Conservation (phyloP, 2,797 vertebrate species). For the Myotis findleyi region DNA sequence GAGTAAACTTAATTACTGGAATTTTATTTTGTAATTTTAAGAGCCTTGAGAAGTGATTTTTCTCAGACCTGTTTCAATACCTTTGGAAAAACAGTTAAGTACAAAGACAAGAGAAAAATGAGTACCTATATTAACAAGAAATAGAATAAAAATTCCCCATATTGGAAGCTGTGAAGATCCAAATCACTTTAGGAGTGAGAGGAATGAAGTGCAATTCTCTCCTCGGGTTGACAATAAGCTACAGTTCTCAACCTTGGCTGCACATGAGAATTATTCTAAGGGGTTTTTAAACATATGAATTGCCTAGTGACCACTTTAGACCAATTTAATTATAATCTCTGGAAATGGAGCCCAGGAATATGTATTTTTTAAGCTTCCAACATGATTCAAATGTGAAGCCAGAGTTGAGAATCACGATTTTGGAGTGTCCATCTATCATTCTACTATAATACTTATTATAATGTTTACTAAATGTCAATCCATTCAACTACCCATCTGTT, state of each 20-base stretch:
- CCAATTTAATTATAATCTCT: background rate
- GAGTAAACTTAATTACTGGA: background rate
- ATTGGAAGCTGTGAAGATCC: background rate
- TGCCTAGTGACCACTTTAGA: background rate
- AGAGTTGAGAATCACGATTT: background rate
- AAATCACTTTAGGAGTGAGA: background rate
- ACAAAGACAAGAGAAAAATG: background rate
- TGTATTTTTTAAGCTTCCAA: background rate
- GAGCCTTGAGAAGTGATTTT: background rate
- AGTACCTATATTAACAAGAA: background rate
- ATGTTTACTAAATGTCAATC: background rate
- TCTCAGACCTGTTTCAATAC: background rate
- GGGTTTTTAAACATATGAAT: background rate
- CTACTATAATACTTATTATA: background rate
- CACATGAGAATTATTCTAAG: background rate
- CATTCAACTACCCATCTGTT: background rate
- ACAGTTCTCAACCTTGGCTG: background rate
- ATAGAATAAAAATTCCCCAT: background rate
- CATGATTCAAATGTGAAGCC: background rate
- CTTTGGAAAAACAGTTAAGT: constrained; percentile 12
- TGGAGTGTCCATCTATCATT: background rate
- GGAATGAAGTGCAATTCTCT: background rate
- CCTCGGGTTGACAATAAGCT: background rate
- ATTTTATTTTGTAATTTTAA: constrained; percentile 24
- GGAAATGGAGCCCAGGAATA: background rate